Conservation (phyloP, 2,113 vertebrate genomes). For the Hippolais icterina region DNA sequence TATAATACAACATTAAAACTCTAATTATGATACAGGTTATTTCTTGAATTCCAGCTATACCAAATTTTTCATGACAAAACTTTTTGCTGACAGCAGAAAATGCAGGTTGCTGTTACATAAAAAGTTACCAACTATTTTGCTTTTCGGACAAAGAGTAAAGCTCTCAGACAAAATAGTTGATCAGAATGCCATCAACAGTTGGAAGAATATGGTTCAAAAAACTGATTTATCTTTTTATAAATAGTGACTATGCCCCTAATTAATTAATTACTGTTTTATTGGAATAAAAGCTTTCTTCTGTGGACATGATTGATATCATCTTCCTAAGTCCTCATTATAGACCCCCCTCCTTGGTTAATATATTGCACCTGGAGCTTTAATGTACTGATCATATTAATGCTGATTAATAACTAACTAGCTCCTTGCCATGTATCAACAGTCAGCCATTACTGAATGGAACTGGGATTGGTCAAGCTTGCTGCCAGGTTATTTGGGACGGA, state of each 20-base stretch:
- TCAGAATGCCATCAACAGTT: conserved; percentile 75
- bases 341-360: conserved; percentile 85
- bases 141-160: conserved; percentile 62
- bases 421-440: conserved; percentile 92
- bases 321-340: conserved; percentile 81
- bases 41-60: neutral
- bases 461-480: conserved; percentile 92
- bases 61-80: conserved; percentile 13
- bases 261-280: conserved; percentile 93
- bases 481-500: conserved; percentile 81
- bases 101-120: neutral
- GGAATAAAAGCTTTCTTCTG: conserved; percentile 90
- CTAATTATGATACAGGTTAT: neutral
- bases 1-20: neutral
- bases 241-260: conserved; percentile 89
- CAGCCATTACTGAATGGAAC: conserved; percentile 81
- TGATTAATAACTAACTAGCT: conserved; percentile 93
- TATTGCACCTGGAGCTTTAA: conserved; percentile 89
- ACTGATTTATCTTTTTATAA: conserved; percentile 94
- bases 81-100: conserved; percentile 32
- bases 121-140: conserved; percentile 65
- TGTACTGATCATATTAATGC: conserved; percentile 92
- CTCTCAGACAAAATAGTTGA: conserved; percentile 64
- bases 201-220: conserved; percentile 85
- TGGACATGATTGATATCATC: conserved; percentile 87